These are phyloP conservation scores for Scaptomyza graminum DNA, from an alignment of 1,140 invertebrate species.

Conservation along the genomic window DNA sequence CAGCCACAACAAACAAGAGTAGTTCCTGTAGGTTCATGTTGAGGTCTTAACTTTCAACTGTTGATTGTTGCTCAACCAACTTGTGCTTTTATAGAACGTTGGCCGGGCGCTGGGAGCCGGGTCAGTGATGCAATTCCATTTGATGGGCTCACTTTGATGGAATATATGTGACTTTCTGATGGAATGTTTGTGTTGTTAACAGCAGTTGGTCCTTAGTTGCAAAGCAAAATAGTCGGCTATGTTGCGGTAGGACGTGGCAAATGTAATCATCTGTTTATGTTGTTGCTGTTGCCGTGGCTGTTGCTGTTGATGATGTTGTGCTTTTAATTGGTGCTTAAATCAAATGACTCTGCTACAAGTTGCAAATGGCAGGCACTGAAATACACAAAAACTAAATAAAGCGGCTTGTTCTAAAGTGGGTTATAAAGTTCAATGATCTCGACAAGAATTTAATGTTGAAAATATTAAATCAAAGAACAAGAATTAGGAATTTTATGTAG, in stretches of 20 bases:
- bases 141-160: conserved; percentile 47
- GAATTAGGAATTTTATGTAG: too few relatives aligned
- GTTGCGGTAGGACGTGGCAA: conserved; percentile 60
- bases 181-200: conserved; percentile 67
- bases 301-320: neutral
- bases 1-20: conserved; percentile 52
- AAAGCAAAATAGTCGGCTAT: conserved; percentile 38
- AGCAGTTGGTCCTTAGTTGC: conserved; percentile 45
- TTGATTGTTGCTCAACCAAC: conserved; percentile 8
- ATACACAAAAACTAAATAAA: neutral
- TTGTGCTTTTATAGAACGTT: conserved; percentile 60
- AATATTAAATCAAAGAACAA: too few relatives aligned
- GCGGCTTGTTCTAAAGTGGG: too few relatives aligned
- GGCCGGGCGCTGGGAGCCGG: too few relatives aligned
- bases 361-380: conserved; percentile 1
- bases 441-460: too few relatives aligned
- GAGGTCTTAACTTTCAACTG: conserved; percentile 43
- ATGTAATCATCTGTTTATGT: conserved; percentile 17
- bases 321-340: conserved; percentile 75
- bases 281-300: neutral
- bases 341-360: conserved; percentile 58
- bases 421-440: too few relatives aligned
- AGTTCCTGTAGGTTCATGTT: conserved; percentile 70
- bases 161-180: conserved; percentile 64
- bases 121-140: conserved; percentile 42